Base-by-base conservation (phyloP, 2,113 vertebrate genomes). In the Cyprinodon brontotheroides region DNA sequence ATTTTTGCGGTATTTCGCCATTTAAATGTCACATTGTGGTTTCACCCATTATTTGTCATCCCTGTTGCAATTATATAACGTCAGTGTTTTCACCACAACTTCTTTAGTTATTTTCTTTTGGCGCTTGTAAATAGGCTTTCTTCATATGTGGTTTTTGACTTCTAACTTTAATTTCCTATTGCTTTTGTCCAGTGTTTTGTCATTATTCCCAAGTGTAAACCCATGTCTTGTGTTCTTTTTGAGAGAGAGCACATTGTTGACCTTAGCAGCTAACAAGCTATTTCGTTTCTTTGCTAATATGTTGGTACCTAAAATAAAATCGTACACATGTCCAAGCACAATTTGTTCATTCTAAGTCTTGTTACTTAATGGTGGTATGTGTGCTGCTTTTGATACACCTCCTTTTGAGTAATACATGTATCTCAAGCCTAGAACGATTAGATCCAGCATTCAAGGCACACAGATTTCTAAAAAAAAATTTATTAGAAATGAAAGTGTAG, bases 21-120 rank as follows among this genome's bases (percentile, higher is more conserved):
- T 43, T 62, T 81, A 84, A 87, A 86, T 77, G 80, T 75, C 79
- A 76, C 13, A 57, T 40, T 71, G 84, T 38, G 82, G 75, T 67
- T 74, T 74, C 61, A 53, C 68, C 67, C 17, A 13, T 70, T 82
- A 47, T 84, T 74, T 87, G 66, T 60, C 75, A 79, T 78, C 43
- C 72, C 41, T 63, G 20, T 63, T 70, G 22, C 81, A 77, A 59
- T 69, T 43, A 69, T 66, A 64, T 65, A 11, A 65, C 65, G 47
- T 74, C 63, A 57, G 72, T 70, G 47, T 4, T 65, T 83, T 85
- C 63, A 60, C 61, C 65, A 67, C 38, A 60, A 62, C 2, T 73
- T 37, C 48, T n/a, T 71, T 53, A 62, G 22, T 77, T 38, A 73
- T 61, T 36, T 76, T 3, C 47, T 57, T 80, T 17, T n/a, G 50